phyloP scores from a whole-genome alignment of 1,140 invertebrate species.

The Nomia melanderi region DNA sequence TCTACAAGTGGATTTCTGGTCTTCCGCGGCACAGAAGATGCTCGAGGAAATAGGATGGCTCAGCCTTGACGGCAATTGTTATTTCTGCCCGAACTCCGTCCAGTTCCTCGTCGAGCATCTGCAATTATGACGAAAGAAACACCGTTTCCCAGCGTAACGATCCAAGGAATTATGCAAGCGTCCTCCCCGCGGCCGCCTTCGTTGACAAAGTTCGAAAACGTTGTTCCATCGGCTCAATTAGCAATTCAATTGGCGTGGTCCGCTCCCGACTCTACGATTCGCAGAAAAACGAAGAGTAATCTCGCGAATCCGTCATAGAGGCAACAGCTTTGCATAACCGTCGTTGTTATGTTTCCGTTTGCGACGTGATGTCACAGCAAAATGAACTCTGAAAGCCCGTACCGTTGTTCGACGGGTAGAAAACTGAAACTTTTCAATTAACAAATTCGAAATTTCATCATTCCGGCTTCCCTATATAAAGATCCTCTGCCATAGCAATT shows the following conservation, averaged over 20 bases:
- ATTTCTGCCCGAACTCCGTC: constrained; percentile 2
- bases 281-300: not conserved
- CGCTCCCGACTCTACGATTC: not conserved
- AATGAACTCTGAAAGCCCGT: too few species aligned
- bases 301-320: not conserved
- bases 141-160: constrained; percentile 1
- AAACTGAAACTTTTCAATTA: too few species aligned
- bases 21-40: too few species aligned
- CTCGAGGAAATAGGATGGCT: too few species aligned
- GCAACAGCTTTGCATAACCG: not conserved
- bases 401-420: too few species aligned
- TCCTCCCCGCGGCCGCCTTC: not conserved
- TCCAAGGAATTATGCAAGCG: constrained; percentile 14
- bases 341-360: too few species aligned
- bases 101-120: not conserved
- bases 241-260: constrained; percentile 26
- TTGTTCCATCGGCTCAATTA: constrained; percentile 8
- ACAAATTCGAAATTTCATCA: too few species aligned
- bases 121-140: constrained; percentile 7
- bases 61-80: not conserved
- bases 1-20: too few species aligned
- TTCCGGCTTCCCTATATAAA: too few species aligned
- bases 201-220: constrained; percentile 30
- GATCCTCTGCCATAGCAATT: too few species aligned
- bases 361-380: too few species aligned